A percentile compares a stretch with the other conserved stretches of the same genome.
phyloP scores from a whole-genome alignment of 2,797 vertebrate genomes.

The Clamator glandarius region DNA sequence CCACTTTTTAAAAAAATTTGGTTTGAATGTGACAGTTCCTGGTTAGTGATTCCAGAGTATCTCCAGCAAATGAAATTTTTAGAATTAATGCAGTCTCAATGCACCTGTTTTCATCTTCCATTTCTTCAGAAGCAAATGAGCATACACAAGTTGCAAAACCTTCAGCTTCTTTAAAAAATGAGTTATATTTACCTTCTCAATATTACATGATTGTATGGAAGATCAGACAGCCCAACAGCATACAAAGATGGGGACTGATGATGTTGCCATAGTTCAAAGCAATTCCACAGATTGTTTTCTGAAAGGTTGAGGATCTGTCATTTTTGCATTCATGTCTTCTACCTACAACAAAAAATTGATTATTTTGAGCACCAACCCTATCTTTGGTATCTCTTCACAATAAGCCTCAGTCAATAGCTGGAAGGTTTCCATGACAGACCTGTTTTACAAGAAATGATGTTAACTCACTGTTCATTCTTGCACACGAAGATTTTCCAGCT shows the following conservation, averaged over 20 bases:
- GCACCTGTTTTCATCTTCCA: neutral
- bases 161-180: neutral
- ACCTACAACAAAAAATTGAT: too few species aligned
- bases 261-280: too few species aligned
- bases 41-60: slow-evolving; percentile 1
- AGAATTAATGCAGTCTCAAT: neutral
- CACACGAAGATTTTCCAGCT: too few species aligned
- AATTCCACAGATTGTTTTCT: too few species aligned
- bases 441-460: too few species aligned
- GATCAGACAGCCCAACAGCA: neutral
- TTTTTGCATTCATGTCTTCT: too few species aligned
- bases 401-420: too few species aligned
- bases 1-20: neutral
- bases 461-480: too few species aligned
- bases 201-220: neutral
- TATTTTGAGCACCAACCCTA: too few species aligned
- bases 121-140: neutral
- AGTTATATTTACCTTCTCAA: neutral
- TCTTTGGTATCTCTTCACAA: too few species aligned
- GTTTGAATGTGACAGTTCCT: neutral
- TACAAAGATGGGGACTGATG: neutral
- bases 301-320: too few species aligned
- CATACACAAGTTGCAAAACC: neutral
- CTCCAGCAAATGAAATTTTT: neutral
- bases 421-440: too few species aligned